phyloP scores from a whole-genome alignment of 1,140 invertebrate genomes.

The Megalonaias nervosa region DNA sequence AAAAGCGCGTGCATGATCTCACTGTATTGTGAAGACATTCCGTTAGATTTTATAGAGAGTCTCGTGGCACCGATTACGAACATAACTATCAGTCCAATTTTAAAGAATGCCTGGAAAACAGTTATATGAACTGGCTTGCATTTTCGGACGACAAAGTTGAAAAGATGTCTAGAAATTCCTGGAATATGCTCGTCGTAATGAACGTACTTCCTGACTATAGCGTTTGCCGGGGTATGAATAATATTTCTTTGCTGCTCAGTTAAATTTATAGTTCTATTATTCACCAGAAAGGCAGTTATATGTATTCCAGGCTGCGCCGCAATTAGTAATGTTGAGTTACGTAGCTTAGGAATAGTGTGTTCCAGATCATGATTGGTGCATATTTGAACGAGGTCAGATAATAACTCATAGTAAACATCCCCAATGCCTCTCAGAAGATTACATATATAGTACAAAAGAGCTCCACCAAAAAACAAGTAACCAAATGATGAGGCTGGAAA shows the following conservation, averaged over 20 bases:
- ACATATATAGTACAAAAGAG: slow-evolving; percentile 20
- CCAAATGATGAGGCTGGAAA: slow-evolving; percentile 19
- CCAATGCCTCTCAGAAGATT: slow-evolving; percentile 13
- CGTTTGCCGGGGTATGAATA: neutral
- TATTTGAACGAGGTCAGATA: slow-evolving; percentile 8
- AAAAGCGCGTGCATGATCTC: slow-evolving; percentile 31
- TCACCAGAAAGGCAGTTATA: slow-evolving; percentile 19
- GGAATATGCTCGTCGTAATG: neutral
- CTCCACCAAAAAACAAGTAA: slow-evolving; percentile 25
- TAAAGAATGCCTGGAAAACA: too few species aligned
- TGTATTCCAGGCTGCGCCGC: neutral
- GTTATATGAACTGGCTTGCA: too few species aligned
- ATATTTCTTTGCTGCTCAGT: neutral
- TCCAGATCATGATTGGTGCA: slow-evolving; percentile 9
- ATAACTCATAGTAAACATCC: slow-evolving; percentile 8
- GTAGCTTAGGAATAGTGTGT: neutral
- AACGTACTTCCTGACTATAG: slow-evolving; percentile 1
- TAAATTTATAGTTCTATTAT: slow-evolving; percentile 1
- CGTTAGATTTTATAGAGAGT: neutral
- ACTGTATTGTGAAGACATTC: neutral
- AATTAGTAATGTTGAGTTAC: slow-evolving; percentile 9
- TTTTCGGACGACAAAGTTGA: too few species aligned
- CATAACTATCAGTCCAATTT: too few species aligned
- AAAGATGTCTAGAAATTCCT: slow-evolving; percentile 15
- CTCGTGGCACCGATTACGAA: slow-evolving; percentile 7